These are phyloP conservation scores for Dasyprocta punctata DNA, from an alignment of 2,113 vertebrate genomes.

Conservation along the genomic window DNA sequence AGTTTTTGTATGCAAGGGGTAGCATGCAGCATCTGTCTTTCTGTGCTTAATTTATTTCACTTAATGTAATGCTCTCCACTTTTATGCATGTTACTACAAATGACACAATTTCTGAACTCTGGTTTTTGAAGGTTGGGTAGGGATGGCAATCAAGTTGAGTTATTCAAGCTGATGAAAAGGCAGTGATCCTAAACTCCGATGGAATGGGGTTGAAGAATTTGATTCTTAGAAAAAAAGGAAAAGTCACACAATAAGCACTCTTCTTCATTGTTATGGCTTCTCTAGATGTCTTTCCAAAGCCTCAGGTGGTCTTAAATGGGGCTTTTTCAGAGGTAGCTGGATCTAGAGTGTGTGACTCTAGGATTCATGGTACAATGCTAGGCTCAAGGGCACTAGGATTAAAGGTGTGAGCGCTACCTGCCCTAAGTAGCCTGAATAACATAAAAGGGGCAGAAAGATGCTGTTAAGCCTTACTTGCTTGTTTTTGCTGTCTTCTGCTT, in stretches of 20 bases:
- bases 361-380: neutral
- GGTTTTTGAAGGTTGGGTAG: neutral
- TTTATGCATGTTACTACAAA: neutral
- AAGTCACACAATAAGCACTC: neutral
- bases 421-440: neutral
- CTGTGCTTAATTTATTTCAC: neutral
- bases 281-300: neutral
- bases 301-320: neutral
- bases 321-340: neutral
- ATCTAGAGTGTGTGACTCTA: neutral
- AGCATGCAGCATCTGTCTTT: neutral
- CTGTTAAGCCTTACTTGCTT: neutral
- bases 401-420: neutral
- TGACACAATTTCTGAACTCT: neutral
- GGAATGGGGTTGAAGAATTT: neutral
- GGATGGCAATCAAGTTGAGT: neutral
- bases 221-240: neutral
- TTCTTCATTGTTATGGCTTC: neutral
- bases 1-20: neutral
- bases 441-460: neutral
- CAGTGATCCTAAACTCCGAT: neutral
- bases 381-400: neutral
- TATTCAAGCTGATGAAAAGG: slow-evolving; percentile 35
- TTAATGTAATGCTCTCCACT: neutral
- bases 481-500: neutral